Percentiles rank a stretch among this genome's conserved stretches.
These are phyloP conservation scores for Phrixothrix hirtus DNA, from an alignment of 2,888 invertebrate species.

Conservation along the genomic window DNA sequence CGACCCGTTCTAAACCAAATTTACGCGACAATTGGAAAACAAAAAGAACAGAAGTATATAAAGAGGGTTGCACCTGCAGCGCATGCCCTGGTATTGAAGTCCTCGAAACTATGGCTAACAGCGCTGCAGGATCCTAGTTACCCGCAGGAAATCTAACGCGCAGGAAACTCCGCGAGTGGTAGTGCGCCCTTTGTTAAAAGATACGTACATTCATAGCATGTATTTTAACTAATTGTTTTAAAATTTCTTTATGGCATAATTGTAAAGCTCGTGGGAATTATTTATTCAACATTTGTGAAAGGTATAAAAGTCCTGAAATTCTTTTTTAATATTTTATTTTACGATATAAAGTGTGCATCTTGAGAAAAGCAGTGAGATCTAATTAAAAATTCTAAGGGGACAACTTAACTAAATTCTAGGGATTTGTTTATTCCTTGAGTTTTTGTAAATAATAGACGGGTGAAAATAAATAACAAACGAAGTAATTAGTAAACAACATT, in stretches of 20 bases:
- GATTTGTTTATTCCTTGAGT: too few relatives aligned
- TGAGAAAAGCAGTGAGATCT: slow-evolving; percentile 6
- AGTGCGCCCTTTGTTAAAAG: slow-evolving; percentile 17
- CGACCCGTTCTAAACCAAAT: slow-evolving; percentile 20
- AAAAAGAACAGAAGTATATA: slow-evolving; percentile 18
- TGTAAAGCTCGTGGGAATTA: too few relatives aligned
- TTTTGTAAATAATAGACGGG: too few relatives aligned
- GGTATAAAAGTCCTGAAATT: too few relatives aligned
- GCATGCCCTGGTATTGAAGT: slow-evolving; percentile 23
- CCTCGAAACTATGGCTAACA: slow-evolving; percentile 23
- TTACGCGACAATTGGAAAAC: slow-evolving; percentile 24
- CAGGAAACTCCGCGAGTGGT: slow-evolving; percentile 15
- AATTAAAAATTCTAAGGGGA: neutral
- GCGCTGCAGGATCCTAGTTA: slow-evolving; percentile 16
- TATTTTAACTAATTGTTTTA: too few relatives aligned
- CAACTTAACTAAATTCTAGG: neutral
- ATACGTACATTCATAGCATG: slow-evolving; percentile 7
- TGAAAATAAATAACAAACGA: too few relatives aligned
- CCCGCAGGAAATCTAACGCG: slow-evolving; percentile 20
- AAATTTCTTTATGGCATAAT: too few relatives aligned
- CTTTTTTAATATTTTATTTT: too few relatives aligned
- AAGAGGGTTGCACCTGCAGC: slow-evolving; percentile 13
- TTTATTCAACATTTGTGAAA: too few relatives aligned
- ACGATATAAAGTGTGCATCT: slow-evolving; percentile 14
- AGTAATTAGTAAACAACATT: too few relatives aligned